phyloP scores from a whole-genome alignment of 1,140 invertebrate genomes.

The Drosophila lacteicornis region DNA sequence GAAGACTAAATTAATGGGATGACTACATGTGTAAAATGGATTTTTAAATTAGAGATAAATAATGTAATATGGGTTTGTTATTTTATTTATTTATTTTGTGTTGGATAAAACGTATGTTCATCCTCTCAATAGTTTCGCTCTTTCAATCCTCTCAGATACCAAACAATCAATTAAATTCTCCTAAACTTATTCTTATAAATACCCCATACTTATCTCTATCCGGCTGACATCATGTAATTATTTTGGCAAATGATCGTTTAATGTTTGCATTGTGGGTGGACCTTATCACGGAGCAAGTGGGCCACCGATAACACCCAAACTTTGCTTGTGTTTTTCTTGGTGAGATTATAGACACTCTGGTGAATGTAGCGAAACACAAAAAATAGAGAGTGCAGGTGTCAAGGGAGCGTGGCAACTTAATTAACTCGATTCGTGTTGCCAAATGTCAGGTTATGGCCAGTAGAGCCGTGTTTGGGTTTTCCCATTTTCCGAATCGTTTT shows the following conservation, averaged over 20 bases:
- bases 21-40: too few relatives aligned
- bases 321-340: conserved; percentile 4
- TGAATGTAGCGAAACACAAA: conserved; percentile 16
- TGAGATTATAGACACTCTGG: conserved; percentile 1
- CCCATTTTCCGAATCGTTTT: conserved; percentile 10
- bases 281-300: conserved; percentile 33
- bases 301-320: conserved; percentile 34
- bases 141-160: not conserved
- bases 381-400: conserved; percentile 22
- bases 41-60: too few relatives aligned
- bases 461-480: conserved; percentile 14
- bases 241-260: conserved; percentile 55
- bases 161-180: conserved; percentile 25
- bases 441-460: conserved; percentile 18
- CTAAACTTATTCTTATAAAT: conserved; percentile 14
- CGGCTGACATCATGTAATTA: conserved; percentile 74
- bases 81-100: not conserved
- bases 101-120: too few relatives aligned
- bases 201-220: conserved; percentile 31
- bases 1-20: too few relatives aligned
- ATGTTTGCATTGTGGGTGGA: conserved; percentile 42
- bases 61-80: too few relatives aligned
- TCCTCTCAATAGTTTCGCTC: not conserved
- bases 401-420: conserved; percentile 36
- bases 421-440: conserved; percentile 43